Base-by-base conservation (phyloP, 35 echinoderm and acorn worm species). In the Hemicentrotus pulcherrimus region DNA sequence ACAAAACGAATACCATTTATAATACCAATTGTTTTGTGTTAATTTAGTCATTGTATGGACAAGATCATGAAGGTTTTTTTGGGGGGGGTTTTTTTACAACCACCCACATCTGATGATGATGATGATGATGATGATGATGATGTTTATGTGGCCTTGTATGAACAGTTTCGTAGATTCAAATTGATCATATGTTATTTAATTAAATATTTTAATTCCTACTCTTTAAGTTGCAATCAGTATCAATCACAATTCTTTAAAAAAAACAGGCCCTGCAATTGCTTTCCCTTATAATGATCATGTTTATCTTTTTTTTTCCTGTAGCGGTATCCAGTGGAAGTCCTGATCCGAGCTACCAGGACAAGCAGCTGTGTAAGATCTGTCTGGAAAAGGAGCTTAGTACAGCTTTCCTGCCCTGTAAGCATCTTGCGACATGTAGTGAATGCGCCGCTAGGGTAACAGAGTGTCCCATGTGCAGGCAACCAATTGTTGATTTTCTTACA, bases 341-440 rank as follows among this genome's bases (percentile, higher is more conserved):
- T 7, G 86, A 99, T 6, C 31, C 32, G 55, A 95, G 95, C 52
- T 94, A 95, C 5, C 92, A 95, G 15, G 98, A 99, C 14, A 94
- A 96, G 86, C 95, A 97, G 48, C 95, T 97, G 0, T 99, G 98
- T 46, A 99, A 99, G 32, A 96, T 97, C 32, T 97, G 96, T 31
- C 47, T 97, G 91, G 96, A 97, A 24, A 85, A 94, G 30, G 96
- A 97, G 47, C 85, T 97, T n/a, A 31, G 87, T 46, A 86, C 95
- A 2, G 71, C 96, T 2, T 96, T 97, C 45, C 47, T 97, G 11
- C 96, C 96, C 15, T 97, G 96, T 86, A 97, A 97, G 31, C 96
- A 97, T 94, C 86, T 97, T 30, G 95, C 92, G 0, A 88, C 95
- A 61, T 97, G 96, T 90, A 86, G 95, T 8, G 70, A 32, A 16